Evolutionary conservation across 2,888 invertebrate species (phyloP), one percentile per base, ranked within the genome.

Genomic region (Pimpla rufipes): DNA sequence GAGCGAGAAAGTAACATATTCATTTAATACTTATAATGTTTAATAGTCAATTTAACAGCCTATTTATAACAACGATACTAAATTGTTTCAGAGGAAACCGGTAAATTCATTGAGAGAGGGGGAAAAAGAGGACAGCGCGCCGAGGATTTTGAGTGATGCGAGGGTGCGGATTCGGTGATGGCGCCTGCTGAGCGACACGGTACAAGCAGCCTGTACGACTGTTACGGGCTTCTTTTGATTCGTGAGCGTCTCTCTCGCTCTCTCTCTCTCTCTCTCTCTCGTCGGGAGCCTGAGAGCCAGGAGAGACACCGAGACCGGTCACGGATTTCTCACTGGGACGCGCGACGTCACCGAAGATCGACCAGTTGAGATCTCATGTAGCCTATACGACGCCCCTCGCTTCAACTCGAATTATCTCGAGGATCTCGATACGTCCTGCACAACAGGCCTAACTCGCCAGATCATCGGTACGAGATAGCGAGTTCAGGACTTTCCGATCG

Each of bases 101-200:
- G 21, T 45, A 29, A 35, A n/a, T 45, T 45, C 18, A 42, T 50
- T 13, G 59, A 64, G 47, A 50, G 47, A 55, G 59, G 45, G 8
- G 23, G 2, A 40, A 35, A 40, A 35, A 40, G 37, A 16, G 35
- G 68, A 64, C 40, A 87, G 86, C n/a, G n/a, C n/a, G n/a, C 85
- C 86, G 87, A 89, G 87, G 86, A 90, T 87, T 90, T 90, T 91
- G 92, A 91, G 90, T 90, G 91, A 92, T 92, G 91, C 88, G 91
- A 92, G 91, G 92, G 91, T 92, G 92, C 91, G 89, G 90, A 91
- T 89, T 90, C 90, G 91, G 90, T 91, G 92, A 92, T 91, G 92
- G 92, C 91, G 90, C 92, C 92, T 89, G 91, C 92, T 92, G 92
- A 79, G 92, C 90, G 87, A 91, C 91, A 91, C 88, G 89, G 84